Percentiles rank a stretch among this genome's conserved stretches.
Evolutionary conservation across 2,797 vertebrate genomes (phyloP).

Genomic region (Eupleurogrammus muticus): DNA sequence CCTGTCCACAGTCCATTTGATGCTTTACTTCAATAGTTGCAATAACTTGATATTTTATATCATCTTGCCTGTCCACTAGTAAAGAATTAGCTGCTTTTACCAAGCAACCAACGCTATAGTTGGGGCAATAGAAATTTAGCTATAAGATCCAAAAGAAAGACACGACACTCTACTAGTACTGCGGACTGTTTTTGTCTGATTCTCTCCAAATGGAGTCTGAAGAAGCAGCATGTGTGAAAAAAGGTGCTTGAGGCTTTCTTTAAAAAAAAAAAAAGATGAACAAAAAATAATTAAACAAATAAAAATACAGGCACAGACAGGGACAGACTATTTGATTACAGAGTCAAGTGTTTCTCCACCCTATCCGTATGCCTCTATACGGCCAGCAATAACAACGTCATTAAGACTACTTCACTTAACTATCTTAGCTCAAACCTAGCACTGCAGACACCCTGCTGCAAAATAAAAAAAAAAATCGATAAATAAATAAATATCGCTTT

Average conservation of each 20-base stretch:
- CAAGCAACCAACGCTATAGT: background rate
- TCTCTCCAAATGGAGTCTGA: background rate
- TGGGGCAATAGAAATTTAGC: background rate
- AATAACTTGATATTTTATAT: conserved; percentile 13
- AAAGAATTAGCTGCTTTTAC: conserved; percentile 1
- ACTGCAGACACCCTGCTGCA: too few relatives aligned
- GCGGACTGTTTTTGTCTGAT: conserved; percentile 7
- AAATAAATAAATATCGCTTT: background rate
- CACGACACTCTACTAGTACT: background rate
- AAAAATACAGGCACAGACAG: background rate
- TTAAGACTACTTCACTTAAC: too few relatives aligned
- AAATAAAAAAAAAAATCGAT: too few relatives aligned
- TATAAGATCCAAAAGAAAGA: background rate
- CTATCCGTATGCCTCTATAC: too few relatives aligned
- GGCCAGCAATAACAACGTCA: too few relatives aligned
- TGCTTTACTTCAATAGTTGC: background rate
- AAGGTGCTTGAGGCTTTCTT: conserved; percentile 7
- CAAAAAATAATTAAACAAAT: background rate
- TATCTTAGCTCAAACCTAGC: too few relatives aligned
- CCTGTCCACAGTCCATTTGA: background rate
- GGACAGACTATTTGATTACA: background rate
- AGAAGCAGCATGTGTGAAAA: background rate
- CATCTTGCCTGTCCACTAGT: background rate
- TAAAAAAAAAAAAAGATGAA: too few relatives aligned
- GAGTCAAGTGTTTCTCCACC: background rate